Evolutionary conservation across 2,888 invertebrate species (phyloP).

Genomic region (Spatulosminthurus flaviceps): DNA sequence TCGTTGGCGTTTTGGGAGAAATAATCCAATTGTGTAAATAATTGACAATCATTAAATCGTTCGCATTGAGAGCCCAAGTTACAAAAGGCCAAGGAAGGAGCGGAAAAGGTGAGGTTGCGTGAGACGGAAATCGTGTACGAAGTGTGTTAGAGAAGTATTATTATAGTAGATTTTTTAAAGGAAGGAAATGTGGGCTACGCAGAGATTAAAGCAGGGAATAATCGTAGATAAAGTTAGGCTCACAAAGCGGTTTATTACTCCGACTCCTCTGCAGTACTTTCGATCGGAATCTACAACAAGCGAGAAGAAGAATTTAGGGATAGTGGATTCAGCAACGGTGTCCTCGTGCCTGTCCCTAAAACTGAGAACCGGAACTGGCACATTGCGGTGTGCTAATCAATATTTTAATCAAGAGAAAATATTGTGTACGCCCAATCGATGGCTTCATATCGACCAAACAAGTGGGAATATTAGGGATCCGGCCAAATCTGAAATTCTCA

Average conservation of each 20-base stretch:
- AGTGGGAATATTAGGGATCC: conserved; percentile 16
- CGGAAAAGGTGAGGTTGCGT: not conserved
- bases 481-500: conserved; percentile 30
- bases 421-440: conserved; percentile 55
- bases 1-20: too few relatives aligned
- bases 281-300: conserved; percentile 22
- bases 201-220: conserved; percentile 12
- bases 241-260: conserved; percentile 14
- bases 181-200: conserved; percentile 33
- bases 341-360: conserved; percentile 43
- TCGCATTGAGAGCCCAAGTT: too few relatives aligned
- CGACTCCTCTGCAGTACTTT: conserved; percentile 38
- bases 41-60: too few relatives aligned
- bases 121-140: not conserved
- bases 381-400: conserved; percentile 45
- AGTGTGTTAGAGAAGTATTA: not conserved
- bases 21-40: too few relatives aligned
- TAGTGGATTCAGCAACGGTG: conserved; percentile 30
- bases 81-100: too few relatives aligned
- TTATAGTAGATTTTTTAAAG: not conserved
- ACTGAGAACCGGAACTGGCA: conserved; percentile 43
- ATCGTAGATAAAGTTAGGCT: conserved; percentile 18
- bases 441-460: conserved; percentile 60
- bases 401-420: conserved; percentile 51
- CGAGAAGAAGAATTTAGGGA: not conserved